Percentiles rank a stretch among this genome's conserved stretches.
Conservation (phyloP, 2,888 invertebrate species). For the Conus canariensis region DNA sequence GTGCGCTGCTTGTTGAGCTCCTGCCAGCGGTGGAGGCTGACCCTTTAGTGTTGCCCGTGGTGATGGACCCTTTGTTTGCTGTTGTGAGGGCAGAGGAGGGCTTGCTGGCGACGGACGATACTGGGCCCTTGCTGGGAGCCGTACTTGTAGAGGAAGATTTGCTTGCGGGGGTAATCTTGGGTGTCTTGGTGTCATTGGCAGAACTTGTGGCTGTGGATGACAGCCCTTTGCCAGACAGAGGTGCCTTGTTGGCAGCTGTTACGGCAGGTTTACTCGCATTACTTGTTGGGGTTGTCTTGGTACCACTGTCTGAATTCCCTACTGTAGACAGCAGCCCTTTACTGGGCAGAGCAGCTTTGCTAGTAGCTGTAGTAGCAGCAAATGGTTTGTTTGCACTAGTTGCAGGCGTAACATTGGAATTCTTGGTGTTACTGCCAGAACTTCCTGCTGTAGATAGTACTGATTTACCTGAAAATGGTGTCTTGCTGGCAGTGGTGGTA, state of each 20-base stretch:
- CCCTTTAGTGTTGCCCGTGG: not conserved
- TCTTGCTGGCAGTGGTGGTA: not conserved
- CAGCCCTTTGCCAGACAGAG: not conserved
- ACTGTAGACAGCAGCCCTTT: not conserved
- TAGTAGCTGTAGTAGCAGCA: not conserved
- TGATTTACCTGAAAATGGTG: not conserved
- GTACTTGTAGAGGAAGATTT: not conserved
- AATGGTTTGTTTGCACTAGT: not conserved
- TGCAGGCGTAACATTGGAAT: not conserved
- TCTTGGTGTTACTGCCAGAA: not conserved
- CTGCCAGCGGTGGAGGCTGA: not conserved
- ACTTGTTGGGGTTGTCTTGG: not conserved
- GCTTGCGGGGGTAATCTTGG: not conserved
- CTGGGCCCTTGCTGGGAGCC: not conserved
- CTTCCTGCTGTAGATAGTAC: not conserved
- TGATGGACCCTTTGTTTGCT: conserved; percentile 3
- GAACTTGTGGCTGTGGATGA: not conserved
- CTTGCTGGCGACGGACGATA: not conserved
- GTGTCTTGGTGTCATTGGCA: not conserved
- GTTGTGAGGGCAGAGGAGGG: not conserved
- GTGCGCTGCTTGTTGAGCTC: not conserved
- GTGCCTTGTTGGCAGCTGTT: not conserved
- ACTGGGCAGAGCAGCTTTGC: not conserved
- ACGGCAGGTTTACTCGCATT: not conserved
- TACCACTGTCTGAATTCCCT: not conserved